Base-by-base conservation (phyloP, 2,797 vertebrate genomes). In the Sebastes iracundus region DNA sequence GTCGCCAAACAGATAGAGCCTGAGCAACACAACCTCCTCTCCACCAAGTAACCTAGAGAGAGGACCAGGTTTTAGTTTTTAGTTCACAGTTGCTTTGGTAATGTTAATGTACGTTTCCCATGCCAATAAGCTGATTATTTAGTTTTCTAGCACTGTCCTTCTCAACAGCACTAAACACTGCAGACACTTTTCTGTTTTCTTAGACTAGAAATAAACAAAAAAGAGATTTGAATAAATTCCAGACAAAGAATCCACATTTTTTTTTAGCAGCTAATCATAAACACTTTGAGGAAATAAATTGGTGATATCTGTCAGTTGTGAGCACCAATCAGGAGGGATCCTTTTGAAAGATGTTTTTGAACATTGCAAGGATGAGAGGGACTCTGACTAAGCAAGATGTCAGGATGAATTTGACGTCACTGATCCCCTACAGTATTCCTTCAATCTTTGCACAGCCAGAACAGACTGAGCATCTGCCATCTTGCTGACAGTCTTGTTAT, bases 301-400 rank as follows among this genome's bases (percentile, higher is more conserved):
- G 2, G 11, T 55, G n/a, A 42, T 62, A 20, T 65, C 2, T 61
- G 23, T 42, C 28, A 23, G 9, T 42, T 70, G 30, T 18, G 16
- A 55, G 3, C n/a, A 58, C 3, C 58, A 42, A 66, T 52, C 14
- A 66, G 13, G 12, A 32, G 62, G n/a, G 27, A 73, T 73, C 0
- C 1, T 75, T 75, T 32, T 53, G n/a, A 73, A 75, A 38, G n/a
- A 63, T 58, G 16, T 78, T 22, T 75, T 62, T 72, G 55, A 81
- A 62, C n/a, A 65, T 58, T 46, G 20, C 4, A 18, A 18, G 49
- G 25, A 64, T 30, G 49, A 80, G 52, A 38, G 4, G n/a, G 61
- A 65, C 42, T 65, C 23, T 70, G 60, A 75, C 73, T 58, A 22
- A 33, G 65, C 32, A 67, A 66, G 16, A 63, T 70, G 71, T 71